These are phyloP conservation scores for Neolamprologus devosi DNA, from an alignment of 2,113 vertebrate genomes.

Conservation along the genomic window DNA sequence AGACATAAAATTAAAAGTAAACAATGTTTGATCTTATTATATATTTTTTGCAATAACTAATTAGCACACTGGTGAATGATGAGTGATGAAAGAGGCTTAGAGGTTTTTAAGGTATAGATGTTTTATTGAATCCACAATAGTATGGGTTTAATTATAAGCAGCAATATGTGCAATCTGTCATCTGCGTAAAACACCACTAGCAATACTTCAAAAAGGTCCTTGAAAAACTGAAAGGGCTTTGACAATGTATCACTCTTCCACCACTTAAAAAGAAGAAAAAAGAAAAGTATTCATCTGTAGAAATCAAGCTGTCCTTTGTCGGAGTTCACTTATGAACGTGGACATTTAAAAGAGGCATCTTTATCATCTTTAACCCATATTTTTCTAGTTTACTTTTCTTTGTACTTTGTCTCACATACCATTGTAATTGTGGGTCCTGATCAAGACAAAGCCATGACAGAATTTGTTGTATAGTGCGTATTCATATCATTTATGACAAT, in stretches of 20 bases:
- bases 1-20: neutral
- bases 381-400: neutral
- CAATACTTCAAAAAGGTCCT: neutral
- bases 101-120: slow-evolving; percentile 1
- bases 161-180: neutral
- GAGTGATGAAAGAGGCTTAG: neutral
- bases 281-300: neutral
- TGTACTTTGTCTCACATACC: neutral
- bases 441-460: neutral
- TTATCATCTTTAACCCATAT: neutral
- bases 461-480: neutral
- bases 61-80: neutral
- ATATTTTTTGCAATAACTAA: neutral
- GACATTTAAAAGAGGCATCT: neutral
- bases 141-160: neutral
- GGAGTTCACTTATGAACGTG: neutral
- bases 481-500: neutral
- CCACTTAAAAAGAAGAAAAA: neutral
- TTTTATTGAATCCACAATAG: neutral
- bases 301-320: neutral
- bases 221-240: neutral
- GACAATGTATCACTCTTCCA: neutral
- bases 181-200: neutral
- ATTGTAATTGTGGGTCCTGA: neutral
- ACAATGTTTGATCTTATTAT: neutral